These are phyloP conservation scores for Beris chalybata DNA, from an alignment of 2,888 invertebrate species.

Conservation along the genomic window DNA sequence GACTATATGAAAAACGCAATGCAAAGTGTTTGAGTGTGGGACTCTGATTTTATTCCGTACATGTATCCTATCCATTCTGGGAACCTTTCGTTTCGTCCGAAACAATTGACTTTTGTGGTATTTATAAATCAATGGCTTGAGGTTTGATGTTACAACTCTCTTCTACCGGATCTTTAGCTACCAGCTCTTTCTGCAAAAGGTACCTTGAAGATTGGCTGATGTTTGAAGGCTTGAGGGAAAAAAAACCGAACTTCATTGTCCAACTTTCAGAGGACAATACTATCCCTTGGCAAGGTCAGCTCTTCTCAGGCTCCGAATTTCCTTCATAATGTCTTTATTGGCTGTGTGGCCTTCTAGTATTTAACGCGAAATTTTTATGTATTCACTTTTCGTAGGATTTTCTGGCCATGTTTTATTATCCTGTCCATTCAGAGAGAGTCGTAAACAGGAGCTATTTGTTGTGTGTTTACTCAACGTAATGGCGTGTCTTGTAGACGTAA, in stretches of 20 bases:
- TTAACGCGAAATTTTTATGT: constrained; percentile 8
- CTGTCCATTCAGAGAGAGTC: constrained; percentile 8
- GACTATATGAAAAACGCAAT: constrained; percentile 5
- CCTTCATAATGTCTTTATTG: constrained; percentile 22
- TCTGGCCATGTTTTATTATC: constrained; percentile 14
- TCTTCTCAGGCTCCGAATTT: not conserved
- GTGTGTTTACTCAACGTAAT: constrained; percentile 27
- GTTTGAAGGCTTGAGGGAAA: constrained; percentile 6
- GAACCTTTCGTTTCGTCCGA: constrained; percentile 2
- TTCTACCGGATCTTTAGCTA: constrained; percentile 3
- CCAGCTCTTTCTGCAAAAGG: constrained; percentile 14
- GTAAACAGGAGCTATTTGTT: constrained; percentile 27
- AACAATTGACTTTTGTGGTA: constrained; percentile 2
- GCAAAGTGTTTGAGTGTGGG: not conserved
- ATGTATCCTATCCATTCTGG: not conserved
- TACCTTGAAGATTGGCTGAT: constrained; percentile 9
- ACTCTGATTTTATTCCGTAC: not conserved
- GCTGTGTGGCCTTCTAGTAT: constrained; percentile 11
- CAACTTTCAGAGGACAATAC: too few relatives aligned
- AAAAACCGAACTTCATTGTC: constrained; percentile 21
- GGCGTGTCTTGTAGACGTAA: not conserved
- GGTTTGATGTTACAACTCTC: constrained; percentile 15
- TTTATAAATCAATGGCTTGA: constrained; percentile 26
- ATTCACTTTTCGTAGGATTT: constrained; percentile 4
- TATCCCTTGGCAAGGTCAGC: constrained; percentile 15